phyloP scores from a whole-genome alignment of 2,797 vertebrate genomes.

The Acanthurus leucopareius region DNA sequence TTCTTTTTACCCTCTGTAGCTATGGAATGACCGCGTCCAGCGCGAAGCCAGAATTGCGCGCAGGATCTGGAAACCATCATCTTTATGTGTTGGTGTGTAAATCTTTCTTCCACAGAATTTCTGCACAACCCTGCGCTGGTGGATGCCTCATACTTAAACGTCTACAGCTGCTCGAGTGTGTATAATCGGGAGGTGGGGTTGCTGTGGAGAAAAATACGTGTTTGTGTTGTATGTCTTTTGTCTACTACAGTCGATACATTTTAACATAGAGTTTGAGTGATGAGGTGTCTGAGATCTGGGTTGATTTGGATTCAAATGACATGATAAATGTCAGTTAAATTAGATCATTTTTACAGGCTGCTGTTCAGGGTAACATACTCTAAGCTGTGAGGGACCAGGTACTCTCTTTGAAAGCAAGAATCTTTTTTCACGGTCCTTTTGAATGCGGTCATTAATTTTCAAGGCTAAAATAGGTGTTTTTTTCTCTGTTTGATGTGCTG shows the following conservation, averaged over 20 bases:
- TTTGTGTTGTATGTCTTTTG: neutral
- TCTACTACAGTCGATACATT: neutral
- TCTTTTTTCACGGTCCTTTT: conserved; percentile 31
- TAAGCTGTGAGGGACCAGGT: conserved; percentile 38
- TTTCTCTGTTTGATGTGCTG: conserved; percentile 26
- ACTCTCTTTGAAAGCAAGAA: conserved; percentile 14
- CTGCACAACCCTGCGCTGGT: conserved; percentile 60
- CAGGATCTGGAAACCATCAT: conserved; percentile 81
- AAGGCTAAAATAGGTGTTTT: conserved; percentile 41
- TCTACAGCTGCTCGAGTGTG: conserved; percentile 56
- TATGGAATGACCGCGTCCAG: conserved; percentile 48
- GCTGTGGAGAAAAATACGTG: conserved; percentile 15
- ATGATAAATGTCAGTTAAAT: neutral
- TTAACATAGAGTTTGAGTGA: neutral
- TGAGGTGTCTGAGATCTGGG: neutral
- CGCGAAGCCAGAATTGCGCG: conserved; percentile 62
- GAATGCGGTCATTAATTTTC: conserved; percentile 30
- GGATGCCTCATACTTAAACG: conserved; percentile 55
- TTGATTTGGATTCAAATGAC: neutral
- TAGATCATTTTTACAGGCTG: neutral
- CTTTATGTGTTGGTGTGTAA: conserved; percentile 75
- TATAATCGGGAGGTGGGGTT: neutral
- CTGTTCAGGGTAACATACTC: neutral
- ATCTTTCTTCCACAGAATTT: conserved; percentile 72
- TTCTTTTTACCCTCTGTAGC: conserved; percentile 14